A percentile compares a stretch with the other conserved stretches of the same genome.
Evolutionary conservation across 2,113 vertebrate genomes (phyloP).

Genomic region (Nyctereutes procyonoides): DNA sequence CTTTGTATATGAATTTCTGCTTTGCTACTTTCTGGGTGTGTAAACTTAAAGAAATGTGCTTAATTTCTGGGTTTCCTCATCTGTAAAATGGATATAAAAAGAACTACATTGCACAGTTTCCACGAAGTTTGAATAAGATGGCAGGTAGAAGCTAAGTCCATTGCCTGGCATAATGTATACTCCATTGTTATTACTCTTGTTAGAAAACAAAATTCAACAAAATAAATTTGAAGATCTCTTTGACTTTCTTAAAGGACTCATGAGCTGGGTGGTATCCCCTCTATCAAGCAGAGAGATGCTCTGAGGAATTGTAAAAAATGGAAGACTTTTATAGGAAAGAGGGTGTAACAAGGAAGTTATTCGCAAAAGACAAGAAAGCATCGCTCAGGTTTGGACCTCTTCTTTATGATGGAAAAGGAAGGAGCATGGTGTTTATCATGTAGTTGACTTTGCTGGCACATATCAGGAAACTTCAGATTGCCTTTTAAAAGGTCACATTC

Average conservation of each 20-base stretch:
- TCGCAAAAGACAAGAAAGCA: background rate
- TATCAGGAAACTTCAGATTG: background rate
- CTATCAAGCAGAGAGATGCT: background rate
- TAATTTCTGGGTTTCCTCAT: constrained; percentile 17
- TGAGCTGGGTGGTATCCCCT: background rate
- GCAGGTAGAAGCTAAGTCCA: background rate
- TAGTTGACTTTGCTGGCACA: background rate
- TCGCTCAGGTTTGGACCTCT: background rate
- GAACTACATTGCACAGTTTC: background rate
- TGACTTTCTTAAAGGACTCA: background rate
- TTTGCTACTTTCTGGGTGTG: background rate
- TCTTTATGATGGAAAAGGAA: background rate
- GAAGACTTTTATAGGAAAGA: background rate
- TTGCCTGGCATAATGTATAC: background rate
- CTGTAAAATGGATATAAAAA: background rate
- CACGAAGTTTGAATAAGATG: background rate
- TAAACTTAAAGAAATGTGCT: background rate
- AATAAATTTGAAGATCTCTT: background rate
- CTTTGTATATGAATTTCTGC: background rate
- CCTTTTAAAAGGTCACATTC: background rate
- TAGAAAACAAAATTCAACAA: background rate
- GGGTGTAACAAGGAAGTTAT: background rate
- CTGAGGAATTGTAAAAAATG: background rate
- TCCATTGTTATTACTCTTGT: background rate
- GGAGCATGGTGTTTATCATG: background rate